These are phyloP conservation scores for Gnathochromis pfefferi DNA, from an alignment of 2,113 vertebrate species.

Conservation along the genomic window DNA sequence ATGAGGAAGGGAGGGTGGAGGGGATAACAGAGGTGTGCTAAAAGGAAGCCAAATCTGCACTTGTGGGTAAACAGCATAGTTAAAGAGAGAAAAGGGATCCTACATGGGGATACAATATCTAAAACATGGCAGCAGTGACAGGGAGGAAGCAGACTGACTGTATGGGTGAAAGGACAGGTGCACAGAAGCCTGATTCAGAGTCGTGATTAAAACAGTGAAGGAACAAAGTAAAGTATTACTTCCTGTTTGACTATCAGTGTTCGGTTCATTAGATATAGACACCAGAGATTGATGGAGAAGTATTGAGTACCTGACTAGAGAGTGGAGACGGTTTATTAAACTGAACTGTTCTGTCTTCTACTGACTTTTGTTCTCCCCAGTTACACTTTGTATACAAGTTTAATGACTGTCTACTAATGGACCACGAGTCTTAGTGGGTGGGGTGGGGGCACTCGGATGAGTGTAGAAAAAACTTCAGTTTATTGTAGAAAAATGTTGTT, in stretches of 20 bases:
- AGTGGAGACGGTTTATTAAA: not conserved
- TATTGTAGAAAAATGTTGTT: not conserved
- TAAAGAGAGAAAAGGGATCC: not conserved
- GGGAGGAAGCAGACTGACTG: not conserved
- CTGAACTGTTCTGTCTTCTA: not conserved
- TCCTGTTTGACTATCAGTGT: not conserved
- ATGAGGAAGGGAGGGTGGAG: not conserved
- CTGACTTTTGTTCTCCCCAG: not conserved
- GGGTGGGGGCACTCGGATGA: not conserved
- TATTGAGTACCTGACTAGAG: not conserved
- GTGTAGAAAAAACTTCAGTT: not conserved
- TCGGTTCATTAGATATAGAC: not conserved
- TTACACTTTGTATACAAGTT: not conserved
- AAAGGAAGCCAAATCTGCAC: slow-evolving; percentile 15
- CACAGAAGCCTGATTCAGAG: not conserved
- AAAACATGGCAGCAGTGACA: not conserved
- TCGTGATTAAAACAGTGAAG: not conserved
- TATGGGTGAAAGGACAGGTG: not conserved
- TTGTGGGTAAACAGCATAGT: slow-evolving; percentile 19
- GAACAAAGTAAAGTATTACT: not conserved
- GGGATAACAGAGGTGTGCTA: not conserved
- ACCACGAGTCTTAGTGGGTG: not conserved
- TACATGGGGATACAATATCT: not conserved
- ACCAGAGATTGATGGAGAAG: not conserved
- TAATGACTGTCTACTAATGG: not conserved